These are phyloP conservation scores for Eidolon helvum DNA, from an alignment of 2,113 vertebrate species.

Conservation along the genomic window DNA sequence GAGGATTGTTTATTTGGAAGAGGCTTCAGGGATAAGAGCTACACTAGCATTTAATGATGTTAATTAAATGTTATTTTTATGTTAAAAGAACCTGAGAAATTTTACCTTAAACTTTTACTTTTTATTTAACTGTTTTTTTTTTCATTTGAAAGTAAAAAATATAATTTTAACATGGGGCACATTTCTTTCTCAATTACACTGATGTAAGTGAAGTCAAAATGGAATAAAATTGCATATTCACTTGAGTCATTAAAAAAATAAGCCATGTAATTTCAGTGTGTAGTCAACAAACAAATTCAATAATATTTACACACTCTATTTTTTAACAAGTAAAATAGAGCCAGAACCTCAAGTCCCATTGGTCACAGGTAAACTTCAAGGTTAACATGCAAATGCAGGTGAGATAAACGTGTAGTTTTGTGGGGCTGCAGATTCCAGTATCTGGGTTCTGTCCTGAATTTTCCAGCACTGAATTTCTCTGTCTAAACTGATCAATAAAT, in stretches of 20 bases:
- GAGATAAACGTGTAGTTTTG: rapidly evolving
- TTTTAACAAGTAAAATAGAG: background rate
- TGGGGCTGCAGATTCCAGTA: background rate
- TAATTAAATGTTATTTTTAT: background rate
- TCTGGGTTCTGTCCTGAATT: background rate
- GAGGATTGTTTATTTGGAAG: background rate
- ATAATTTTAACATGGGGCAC: background rate
- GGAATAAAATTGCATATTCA: background rate
- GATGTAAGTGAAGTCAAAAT: background rate
- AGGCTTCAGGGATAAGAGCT: background rate
- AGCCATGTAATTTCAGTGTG: background rate
- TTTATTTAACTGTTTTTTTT: background rate
- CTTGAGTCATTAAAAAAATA: background rate
- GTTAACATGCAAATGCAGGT: rapidly evolving
- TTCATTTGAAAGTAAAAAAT: background rate
- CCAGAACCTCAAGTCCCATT: background rate
- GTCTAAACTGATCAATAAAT: background rate
- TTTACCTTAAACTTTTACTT: background rate
- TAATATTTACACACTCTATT: background rate
- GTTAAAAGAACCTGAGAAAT: background rate
- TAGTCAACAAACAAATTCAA: constrained; percentile 9
- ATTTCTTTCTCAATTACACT: background rate
- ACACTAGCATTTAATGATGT: background rate
- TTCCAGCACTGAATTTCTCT: background rate
- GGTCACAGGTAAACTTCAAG: background rate